Evolutionary conservation across 2,113 vertebrate species (phyloP), one percentile per base, ranked within the genome.

Genomic region (Coregonus clupeaformis): DNA sequence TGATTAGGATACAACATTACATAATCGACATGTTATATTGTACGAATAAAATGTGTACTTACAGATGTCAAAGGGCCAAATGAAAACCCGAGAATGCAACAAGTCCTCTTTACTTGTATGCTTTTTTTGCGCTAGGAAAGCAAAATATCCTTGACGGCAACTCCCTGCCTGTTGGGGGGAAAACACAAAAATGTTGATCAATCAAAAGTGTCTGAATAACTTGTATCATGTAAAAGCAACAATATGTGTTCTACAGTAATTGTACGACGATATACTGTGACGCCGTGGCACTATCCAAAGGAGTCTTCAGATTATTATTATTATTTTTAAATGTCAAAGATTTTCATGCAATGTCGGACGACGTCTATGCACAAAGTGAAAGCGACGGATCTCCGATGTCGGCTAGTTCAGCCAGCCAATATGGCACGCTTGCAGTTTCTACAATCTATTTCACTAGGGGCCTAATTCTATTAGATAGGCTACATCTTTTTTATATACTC

Each of bases 91-190:
- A 87, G 88, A 94, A 93, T 90, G 95, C 94, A 95, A 95, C 93
- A 94, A 94, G 94, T 95, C 94, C 93, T 93, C 93, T 18, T 14
- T 93, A 94, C 94, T 93, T 93, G 92, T 91, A 92, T 85, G 93
- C 36, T 95, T 52, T 95, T 96, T 93, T 94, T 94, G 93, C 94
- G 94, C 81, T 75, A 94, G 92, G 89, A 92, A 93, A 94, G 93
- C 93, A 92, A 93, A 94, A 93, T 92, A 93, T 94, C 94, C 93
- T 87, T 92, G 93, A 87, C 92, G 93, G 92, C 92, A 94, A 90
- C 87, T 92, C 77, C 90, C 45, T 90, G 80, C 87, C 91, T 89
- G 85, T 42, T 89, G 88, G 84, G 90, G 89, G 89, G 91, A 80
- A 83, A 83, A 90, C 80, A 82, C 84, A 64, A 78, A 84, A 86